Percentiles rank a stretch among this genome's conserved stretches.
Evolutionary conservation across 2,797 vertebrate species (phyloP).

Genomic region (Vipera latastei): DNA sequence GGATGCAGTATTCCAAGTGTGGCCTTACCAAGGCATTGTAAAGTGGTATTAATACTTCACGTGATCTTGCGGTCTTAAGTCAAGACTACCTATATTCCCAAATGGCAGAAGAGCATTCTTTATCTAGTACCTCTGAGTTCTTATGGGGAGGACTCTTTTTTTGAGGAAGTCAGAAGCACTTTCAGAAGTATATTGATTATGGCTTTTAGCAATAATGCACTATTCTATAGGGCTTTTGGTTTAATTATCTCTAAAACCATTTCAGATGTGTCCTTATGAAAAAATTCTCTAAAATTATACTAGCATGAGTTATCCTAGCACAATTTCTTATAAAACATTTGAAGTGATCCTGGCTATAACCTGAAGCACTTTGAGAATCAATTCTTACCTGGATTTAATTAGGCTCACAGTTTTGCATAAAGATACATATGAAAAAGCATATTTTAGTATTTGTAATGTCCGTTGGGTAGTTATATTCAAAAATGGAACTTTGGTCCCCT

Average conservation of each 20-base stretch:
- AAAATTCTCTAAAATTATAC: not conserved
- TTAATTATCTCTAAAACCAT: constrained; percentile 2
- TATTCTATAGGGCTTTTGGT: not conserved
- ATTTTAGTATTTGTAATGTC: not conserved
- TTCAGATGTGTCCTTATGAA: not conserved
- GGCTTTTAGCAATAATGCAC: not conserved
- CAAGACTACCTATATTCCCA: not conserved
- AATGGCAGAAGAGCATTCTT: not conserved
- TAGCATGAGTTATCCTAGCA: not conserved
- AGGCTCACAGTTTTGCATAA: not conserved
- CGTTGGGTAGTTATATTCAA: not conserved
- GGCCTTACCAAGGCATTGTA: too few relatives aligned
- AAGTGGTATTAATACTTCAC: too few relatives aligned
- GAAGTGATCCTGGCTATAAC: accelerated
- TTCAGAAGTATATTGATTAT: not conserved
- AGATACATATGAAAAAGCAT: not conserved
- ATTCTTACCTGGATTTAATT: not conserved
- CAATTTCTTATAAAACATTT: not conserved
- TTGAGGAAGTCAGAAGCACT: not conserved
- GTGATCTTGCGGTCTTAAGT: not conserved
- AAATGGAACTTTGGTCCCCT: not conserved
- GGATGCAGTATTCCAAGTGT: too few relatives aligned
- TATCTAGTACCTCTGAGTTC: not conserved
- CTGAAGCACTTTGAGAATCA: not conserved
- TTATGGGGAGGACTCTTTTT: not conserved